phyloP scores from a whole-genome alignment of 2,797 vertebrate genomes.

The Jordanella pulchra region DNA sequence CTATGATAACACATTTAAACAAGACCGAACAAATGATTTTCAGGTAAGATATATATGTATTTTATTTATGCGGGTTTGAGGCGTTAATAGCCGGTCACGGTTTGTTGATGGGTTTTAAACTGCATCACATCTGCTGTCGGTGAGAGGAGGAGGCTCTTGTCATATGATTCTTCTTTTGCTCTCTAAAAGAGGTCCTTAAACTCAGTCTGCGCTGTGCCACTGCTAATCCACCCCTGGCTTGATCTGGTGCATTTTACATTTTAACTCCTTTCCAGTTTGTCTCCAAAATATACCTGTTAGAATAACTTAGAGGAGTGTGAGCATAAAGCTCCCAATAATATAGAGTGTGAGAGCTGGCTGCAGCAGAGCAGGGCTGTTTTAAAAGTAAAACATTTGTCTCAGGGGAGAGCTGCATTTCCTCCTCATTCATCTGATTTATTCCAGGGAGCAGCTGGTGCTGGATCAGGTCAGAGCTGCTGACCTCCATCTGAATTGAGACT shows the following conservation, averaged over 20 bases:
- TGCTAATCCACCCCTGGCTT: not conserved
- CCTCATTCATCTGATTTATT: conserved; percentile 43
- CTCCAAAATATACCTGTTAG: too few species aligned
- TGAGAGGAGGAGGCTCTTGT: not conserved
- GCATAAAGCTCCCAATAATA: not conserved
- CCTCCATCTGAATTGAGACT: conserved; percentile 18
- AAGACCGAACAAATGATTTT: conserved; percentile 33
- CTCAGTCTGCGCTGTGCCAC: not conserved
- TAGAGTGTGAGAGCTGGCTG: conserved; percentile 10
- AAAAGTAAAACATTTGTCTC: conserved; percentile 17
- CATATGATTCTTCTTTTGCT: not conserved
- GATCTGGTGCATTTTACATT: not conserved
- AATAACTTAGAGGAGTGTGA: not conserved
- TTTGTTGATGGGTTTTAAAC: conserved; percentile 5
- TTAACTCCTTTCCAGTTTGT: not conserved
- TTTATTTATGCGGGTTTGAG: not conserved
- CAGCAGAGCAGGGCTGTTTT: conserved; percentile 32
- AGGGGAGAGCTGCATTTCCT: conserved; percentile 30
- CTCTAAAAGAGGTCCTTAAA: not conserved
- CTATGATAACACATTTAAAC: conserved; percentile 43
- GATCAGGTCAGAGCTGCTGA: conserved; percentile 36
- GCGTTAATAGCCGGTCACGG: not conserved
- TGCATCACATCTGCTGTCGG: conserved; percentile 15
- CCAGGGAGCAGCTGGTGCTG: conserved; percentile 41
- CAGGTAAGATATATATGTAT: conserved; percentile 61